phyloP scores from a whole-genome alignment of 2,888 invertebrate genomes.

The Eupsilia transversa region DNA sequence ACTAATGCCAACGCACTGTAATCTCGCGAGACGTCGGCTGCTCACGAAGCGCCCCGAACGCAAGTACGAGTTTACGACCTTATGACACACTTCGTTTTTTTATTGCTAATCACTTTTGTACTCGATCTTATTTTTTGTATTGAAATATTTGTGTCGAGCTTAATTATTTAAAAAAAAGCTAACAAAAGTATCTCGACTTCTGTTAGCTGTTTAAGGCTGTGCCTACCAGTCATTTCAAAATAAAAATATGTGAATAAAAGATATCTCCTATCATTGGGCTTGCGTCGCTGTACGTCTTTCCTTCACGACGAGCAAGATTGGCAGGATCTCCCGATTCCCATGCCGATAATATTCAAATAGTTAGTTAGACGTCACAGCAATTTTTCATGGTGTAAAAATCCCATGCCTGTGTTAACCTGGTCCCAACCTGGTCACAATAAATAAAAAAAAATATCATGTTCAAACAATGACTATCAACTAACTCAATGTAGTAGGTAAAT shows the following conservation, averaged over 20 bases:
- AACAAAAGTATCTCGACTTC: too few relatives aligned
- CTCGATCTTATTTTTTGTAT: constrained; percentile 16
- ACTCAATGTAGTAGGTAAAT: not conserved
- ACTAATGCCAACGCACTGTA: constrained; percentile 86
- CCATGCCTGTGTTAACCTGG: too few relatives aligned
- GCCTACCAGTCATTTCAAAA: not conserved
- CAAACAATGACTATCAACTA: not conserved
- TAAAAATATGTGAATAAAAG: not conserved
- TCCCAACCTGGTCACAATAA: too few relatives aligned
- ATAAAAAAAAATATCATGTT: not conserved
- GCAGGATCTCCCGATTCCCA: not conserved
- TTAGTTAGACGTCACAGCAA: not conserved
- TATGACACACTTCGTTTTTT: constrained; percentile 55
- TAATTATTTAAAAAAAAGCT: too few relatives aligned
- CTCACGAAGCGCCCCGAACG: constrained; percentile 75
- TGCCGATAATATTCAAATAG: not conserved
- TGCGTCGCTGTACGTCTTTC: too few relatives aligned
- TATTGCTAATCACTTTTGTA: constrained; percentile 38
- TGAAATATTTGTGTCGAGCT: constrained; percentile 3
- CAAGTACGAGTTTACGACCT: constrained; percentile 50
- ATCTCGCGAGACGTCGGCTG: constrained; percentile 79
- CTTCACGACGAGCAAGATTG: not conserved
- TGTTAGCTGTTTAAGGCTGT: not conserved
- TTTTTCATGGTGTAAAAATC: not conserved
- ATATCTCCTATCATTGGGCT: too few relatives aligned